Percentiles rank a stretch among this genome's conserved stretches.
Conservation (phyloP, 2,888 invertebrate genomes). For the Caenorhabditis panamensis region DNA sequence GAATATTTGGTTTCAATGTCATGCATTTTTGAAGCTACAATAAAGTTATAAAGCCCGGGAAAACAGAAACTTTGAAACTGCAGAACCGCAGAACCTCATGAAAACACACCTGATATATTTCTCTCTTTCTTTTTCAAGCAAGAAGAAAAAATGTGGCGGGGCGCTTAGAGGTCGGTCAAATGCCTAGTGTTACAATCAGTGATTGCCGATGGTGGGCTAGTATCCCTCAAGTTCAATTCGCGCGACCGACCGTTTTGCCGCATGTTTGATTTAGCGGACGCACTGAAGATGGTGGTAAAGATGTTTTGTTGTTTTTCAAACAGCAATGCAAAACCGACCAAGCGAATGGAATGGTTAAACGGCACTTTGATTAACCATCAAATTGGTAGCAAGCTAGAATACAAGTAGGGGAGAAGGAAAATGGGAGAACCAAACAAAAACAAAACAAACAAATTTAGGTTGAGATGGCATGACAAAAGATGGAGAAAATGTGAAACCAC, state of each 20-base stretch:
- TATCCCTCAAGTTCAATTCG: slow-evolving; percentile 52
- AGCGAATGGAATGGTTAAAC: slow-evolving; percentile 5
- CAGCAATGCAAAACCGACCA: not conserved
- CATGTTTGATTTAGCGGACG: slow-evolving; percentile 27
- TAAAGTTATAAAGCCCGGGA: too few relatives aligned
- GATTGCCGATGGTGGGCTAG: slow-evolving; percentile 11
- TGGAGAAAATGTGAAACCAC: too few relatives aligned
- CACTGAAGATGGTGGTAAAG: not conserved
- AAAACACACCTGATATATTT: slow-evolving; percentile 54
- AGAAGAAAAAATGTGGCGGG: too few relatives aligned
- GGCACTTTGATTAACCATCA: not conserved
- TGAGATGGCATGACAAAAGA: not conserved
- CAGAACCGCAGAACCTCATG: too few relatives aligned
- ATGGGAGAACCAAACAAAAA: slow-evolving; percentile 34
- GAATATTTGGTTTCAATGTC: slow-evolving; percentile 2
- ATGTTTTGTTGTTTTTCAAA: not conserved
- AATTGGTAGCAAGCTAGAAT: slow-evolving; percentile 6
- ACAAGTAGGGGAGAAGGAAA: too few relatives aligned
- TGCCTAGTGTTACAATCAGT: slow-evolving; percentile 58
- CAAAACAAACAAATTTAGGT: slow-evolving; percentile 42
- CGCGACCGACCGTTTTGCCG: slow-evolving; percentile 42
- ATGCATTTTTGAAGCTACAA: not conserved
- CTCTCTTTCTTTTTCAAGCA: too few relatives aligned
- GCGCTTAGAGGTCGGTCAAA: slow-evolving; percentile 55
- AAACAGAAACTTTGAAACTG: too few relatives aligned